A percentile compares a stretch with the other conserved stretches of the same genome.
Evolutionary conservation across 2,113 vertebrate genomes (phyloP).

Genomic region (Gopherus evgoodei): DNA sequence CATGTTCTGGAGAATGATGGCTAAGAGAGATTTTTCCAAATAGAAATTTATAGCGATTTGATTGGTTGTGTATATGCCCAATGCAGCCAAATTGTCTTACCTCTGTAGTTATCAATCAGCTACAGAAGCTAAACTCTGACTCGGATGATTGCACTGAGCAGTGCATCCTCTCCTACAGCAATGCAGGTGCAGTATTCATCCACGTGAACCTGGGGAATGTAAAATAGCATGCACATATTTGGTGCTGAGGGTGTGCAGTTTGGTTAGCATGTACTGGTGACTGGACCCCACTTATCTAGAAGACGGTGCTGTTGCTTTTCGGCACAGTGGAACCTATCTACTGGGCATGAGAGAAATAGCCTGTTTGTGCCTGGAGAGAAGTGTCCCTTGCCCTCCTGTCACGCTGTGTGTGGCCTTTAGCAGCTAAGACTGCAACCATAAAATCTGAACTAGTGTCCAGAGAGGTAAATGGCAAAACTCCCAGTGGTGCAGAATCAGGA

Average conservation of each 20-base stretch:
- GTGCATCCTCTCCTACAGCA: neutral
- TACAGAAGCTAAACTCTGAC: neutral
- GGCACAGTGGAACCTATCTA: no score
- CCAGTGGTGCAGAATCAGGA: neutral
- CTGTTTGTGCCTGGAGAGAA: neutral
- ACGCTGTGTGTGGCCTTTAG: neutral
- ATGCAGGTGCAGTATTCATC: neutral
- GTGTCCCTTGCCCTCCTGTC: neutral
- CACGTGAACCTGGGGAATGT: neutral
- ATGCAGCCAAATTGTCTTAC: neutral
- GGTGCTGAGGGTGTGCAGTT: neutral
- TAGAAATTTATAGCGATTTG: neutral
- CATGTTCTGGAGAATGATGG: neutral
- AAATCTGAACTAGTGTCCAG: neutral
- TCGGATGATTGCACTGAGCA: neutral
- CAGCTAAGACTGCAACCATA: neutral
- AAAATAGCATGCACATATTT: neutral
- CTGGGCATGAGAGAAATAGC: neutral
- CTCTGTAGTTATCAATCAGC: neutral
- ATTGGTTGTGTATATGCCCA: neutral
- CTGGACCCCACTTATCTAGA: neutral
- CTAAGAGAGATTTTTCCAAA: neutral
- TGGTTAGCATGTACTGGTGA: neutral
- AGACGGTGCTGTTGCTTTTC: neutral
- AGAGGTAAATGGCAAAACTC: neutral